Percentiles rank a stretch among this genome's conserved stretches.
Conservation (phyloP, 2,113 vertebrate genomes). For the Colaptes auratus region DNA sequence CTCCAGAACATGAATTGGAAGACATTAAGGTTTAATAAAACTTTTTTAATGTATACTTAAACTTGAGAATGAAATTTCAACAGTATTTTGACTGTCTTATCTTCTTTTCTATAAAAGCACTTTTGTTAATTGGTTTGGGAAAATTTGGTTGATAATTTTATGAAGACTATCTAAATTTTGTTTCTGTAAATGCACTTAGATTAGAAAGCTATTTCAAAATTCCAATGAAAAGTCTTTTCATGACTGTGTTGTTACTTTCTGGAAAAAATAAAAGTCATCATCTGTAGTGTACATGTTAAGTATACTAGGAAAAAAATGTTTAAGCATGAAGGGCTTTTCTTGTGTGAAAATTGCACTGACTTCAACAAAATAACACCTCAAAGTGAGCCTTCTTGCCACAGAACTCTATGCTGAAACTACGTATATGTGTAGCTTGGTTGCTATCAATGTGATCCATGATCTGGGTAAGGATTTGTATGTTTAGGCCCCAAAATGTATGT, state of each 20-base stretch:
- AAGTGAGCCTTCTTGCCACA: neutral
- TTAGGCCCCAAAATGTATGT: neutral
- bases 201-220: neutral
- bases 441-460: neutral
- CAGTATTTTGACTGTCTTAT: neutral
- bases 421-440: neutral
- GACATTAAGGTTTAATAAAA: neutral
- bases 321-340: neutral
- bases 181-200: neutral
- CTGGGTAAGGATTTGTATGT: neutral
- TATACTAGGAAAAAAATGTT: neutral
- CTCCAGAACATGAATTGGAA: neutral
- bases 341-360: neutral
- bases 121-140: neutral
- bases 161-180: neutral
- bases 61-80: neutral
- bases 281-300: neutral
- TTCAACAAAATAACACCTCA: neutral
- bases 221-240: neutral
- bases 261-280: fast-evolving
- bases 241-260: neutral
- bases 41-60: neutral
- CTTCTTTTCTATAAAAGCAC: neutral
- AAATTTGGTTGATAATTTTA: neutral
- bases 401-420: neutral